These are phyloP conservation scores for Archegozetes longisetosus DNA, from an alignment of 1,140 invertebrate species.

Conservation along the genomic window DNA sequence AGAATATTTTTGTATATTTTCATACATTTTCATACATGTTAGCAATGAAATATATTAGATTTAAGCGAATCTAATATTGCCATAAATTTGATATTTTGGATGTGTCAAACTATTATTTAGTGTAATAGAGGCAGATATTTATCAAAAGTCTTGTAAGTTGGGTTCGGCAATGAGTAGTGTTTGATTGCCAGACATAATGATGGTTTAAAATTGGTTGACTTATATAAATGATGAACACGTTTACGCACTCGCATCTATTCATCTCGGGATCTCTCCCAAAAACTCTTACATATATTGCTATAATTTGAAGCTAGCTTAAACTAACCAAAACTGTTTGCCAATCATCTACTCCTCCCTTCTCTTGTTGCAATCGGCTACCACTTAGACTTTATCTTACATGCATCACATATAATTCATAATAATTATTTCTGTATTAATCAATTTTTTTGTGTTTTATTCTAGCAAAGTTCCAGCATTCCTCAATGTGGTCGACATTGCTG, in stretches of 20 bases:
- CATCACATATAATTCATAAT: not conserved
- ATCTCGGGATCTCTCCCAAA: not conserved
- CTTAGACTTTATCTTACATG: not conserved
- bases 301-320: not conserved
- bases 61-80: no score
- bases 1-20: no score
- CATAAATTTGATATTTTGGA: no score
- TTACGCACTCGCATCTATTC: not conserved
- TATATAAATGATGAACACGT: not conserved
- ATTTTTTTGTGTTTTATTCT: constrained; percentile 25
- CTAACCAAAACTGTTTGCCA: no score
- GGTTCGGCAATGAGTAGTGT: not conserved
- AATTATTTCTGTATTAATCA: constrained; percentile 7
- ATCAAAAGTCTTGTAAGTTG: not conserved
- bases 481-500: constrained; percentile 96
- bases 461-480: constrained; percentile 89
- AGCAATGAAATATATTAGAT: no score
- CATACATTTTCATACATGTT: no score
- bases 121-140: not conserved
- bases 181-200: not conserved
- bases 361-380: not conserved
- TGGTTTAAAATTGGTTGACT: not conserved
- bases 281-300: not conserved
- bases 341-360: no score
- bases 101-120: not conserved